Evolutionary conservation across 1,140 invertebrate genomes (phyloP), one percentile per base, ranked within the genome.

Genomic region (Hyphantria cunea): DNA sequence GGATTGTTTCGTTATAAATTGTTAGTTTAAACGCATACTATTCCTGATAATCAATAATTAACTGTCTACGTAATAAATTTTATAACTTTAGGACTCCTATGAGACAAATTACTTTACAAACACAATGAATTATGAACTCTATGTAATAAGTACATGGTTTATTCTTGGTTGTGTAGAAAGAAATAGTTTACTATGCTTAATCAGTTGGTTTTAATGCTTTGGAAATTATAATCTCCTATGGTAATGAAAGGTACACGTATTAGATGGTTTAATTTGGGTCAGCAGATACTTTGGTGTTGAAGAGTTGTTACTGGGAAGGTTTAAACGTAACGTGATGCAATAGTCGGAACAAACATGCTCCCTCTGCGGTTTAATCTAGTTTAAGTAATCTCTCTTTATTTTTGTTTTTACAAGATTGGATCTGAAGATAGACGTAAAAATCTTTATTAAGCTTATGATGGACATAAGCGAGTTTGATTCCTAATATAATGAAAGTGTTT

Each of bases 11-110:
- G 12, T 70, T 65, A 73, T 70, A 64, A 61, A 68, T 66, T 41
- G 70, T 62, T 62, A 42, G 49, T 64, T 67, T 42, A 58, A 73
- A 73, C 67, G 61, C 64, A 54, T 62, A 41, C 66, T 37, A 61
- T 51, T 64, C 34, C 14, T 49, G 37, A 61, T 69, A 67, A 70
- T 66, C 67, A 64, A 64, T 70, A 62, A 48, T 64, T 72, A 69
- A 72, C 66, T 66, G 63, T 69, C 44, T 64, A 15, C 15, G 48
- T 53, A 56, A 70, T 70, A 70, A 73, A 73, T 65, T 64, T 54
- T 49, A 14, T 44, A 39, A 42, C 32, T 49, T 42, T 37, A 66
- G 61, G 55, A 66, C 60, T 66, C 51, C 59, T 17, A 34, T 25
- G 50, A 59, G 59, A 63, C 60, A 63, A 68, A 64, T 68, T 63